These are phyloP conservation scores for Tenthredo amoena DNA, from an alignment of 2,888 invertebrate genomes.

Conservation along the genomic window DNA sequence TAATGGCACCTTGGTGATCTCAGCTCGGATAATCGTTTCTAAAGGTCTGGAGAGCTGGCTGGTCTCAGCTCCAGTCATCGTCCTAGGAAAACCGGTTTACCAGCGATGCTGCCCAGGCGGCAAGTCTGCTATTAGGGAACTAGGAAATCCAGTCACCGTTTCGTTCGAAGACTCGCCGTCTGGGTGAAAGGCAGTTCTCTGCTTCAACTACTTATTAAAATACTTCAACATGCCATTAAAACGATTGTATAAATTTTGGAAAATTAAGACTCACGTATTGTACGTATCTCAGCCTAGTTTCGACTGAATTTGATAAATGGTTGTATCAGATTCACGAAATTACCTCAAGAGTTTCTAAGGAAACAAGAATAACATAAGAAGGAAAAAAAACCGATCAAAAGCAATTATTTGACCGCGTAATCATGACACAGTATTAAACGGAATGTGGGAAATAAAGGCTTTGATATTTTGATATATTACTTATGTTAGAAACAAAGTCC, in stretches of 20 bases:
- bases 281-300: neutral
- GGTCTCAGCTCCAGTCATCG: conserved; percentile 31
- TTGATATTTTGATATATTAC: no score
- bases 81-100: conserved; percentile 50
- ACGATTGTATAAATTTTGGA: neutral
- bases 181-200: conserved; percentile 14
- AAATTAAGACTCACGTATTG: neutral
- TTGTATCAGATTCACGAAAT: neutral
- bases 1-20: conserved; percentile 39
- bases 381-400: neutral
- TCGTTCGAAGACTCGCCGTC: neutral
- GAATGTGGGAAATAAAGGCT: no score
- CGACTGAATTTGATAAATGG: neutral
- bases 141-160: conserved; percentile 39
- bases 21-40: conserved; percentile 50
- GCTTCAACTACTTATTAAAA: neutral
- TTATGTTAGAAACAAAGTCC: neutral
- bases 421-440: neutral
- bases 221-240: neutral
- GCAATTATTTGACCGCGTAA: neutral
- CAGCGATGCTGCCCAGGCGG: conserved; percentile 44
- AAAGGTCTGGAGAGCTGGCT: conserved; percentile 14
- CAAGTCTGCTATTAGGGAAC: conserved; percentile 47
- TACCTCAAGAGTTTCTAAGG: neutral
- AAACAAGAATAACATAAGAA: neutral